Percentiles rank a stretch among this genome's conserved stretches.
Evolutionary conservation across 2,113 vertebrate genomes (phyloP).

Genomic region (Holacanthus passer): DNA sequence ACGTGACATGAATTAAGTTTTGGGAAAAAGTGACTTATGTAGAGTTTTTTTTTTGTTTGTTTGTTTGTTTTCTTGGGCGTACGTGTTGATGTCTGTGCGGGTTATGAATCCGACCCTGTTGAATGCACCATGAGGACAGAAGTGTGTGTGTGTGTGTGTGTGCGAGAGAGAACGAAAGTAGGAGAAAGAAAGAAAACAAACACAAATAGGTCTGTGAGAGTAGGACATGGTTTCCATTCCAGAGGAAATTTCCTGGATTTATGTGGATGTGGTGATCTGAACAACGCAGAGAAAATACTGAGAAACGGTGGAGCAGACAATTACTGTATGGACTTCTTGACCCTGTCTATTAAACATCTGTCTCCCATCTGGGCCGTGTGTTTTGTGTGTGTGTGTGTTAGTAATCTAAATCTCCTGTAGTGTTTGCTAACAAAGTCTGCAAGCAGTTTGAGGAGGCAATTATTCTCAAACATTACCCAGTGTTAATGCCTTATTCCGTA

Average conservation of each 20-base stretch:
- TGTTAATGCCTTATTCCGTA: slow-evolving; percentile 65
- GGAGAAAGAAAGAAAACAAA: slow-evolving; percentile 20
- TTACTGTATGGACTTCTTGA: slow-evolving; percentile 76
- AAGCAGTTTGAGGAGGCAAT: slow-evolving; percentile 71
- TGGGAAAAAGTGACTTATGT: background rate
- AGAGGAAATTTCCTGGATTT: slow-evolving; percentile 83
- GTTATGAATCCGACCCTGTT: slow-evolving; percentile 10
- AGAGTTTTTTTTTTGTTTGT: background rate
- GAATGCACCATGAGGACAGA: background rate
- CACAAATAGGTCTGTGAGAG: slow-evolving; percentile 41
- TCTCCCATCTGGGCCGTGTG: slow-evolving; percentile 74
- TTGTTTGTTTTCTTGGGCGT: background rate
- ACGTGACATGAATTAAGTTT: slow-evolving; percentile 3
- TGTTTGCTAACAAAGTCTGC: slow-evolving; percentile 70
- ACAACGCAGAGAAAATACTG: slow-evolving; percentile 67
- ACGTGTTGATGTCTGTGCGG: background rate
- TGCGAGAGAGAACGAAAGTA: background rate
- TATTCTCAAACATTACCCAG: slow-evolving; percentile 66
- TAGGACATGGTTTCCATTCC: slow-evolving; percentile 78
- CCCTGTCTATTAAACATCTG: slow-evolving; percentile 79
- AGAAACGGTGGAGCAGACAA: slow-evolving; percentile 70
- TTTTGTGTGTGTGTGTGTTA: slow-evolving; percentile 36
- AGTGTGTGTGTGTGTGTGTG: background rate
- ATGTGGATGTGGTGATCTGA: slow-evolving; percentile 74
- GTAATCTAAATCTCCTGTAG: slow-evolving; percentile 52